These are phyloP conservation scores for Stegostoma tigrinum DNA, from an alignment of 2,113 vertebrate species.

Conservation along the genomic window DNA sequence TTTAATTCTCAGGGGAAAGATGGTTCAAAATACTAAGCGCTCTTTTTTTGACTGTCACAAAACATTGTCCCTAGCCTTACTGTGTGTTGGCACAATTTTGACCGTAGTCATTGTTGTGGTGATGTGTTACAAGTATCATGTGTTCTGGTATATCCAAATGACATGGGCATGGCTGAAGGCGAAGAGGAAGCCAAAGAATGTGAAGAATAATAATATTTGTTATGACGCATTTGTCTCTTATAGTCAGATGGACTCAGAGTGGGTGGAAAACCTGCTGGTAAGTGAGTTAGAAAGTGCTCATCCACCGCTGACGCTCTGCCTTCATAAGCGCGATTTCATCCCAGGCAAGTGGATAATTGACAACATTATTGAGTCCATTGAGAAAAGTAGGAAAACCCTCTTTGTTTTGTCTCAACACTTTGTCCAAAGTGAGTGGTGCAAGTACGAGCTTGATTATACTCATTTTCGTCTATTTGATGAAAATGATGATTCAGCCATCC, in stretches of 20 bases:
- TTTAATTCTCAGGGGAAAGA: conserved; percentile 50
- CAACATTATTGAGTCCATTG: conserved; percentile 78
- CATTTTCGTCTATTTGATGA: conserved; percentile 82
- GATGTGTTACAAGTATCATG: conserved; percentile 59
- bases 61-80: conserved; percentile 49
- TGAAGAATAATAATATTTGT: conserved; percentile 39
- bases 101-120: conserved; percentile 39
- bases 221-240: conserved; percentile 87
- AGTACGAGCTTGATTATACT: conserved; percentile 87
- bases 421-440: conserved; percentile 84
- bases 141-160: conserved; percentile 80
- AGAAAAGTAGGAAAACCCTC: conserved; percentile 70
- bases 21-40: conserved; percentile 47
- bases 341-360: conserved; percentile 80
- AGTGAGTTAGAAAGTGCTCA: conserved; percentile 66
- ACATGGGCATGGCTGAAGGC: conserved; percentile 77
- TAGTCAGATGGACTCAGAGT: conserved; percentile 73
- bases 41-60: conserved; percentile 61
- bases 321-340: conserved; percentile 80
- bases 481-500: conserved; percentile 59
- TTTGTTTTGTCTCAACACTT: conserved; percentile 82
- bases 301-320: conserved; percentile 63
- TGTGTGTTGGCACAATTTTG: conserved; percentile 54
- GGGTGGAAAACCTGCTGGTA: conserved; percentile 78
- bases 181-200: conserved; percentile 61